Base-by-base conservation (phyloP, 2,888 invertebrate species). In the Steinernema hermaphroditum region DNA sequence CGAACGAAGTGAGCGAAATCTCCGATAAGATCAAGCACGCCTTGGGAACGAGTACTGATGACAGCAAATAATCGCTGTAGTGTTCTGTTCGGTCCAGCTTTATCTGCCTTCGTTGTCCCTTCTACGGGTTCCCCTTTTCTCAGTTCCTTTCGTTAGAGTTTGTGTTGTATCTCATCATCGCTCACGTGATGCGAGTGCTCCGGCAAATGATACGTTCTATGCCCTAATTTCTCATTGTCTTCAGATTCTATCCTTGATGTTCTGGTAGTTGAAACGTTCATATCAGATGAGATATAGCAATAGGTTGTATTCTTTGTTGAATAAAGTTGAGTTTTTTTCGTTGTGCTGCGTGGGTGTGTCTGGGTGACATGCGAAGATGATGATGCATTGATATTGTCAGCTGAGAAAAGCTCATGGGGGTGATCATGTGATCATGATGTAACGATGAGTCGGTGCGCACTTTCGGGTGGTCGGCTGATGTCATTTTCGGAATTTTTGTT, bases 1-100 rank as follows among this genome's bases (percentile, higher is more conserved):
- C 75, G 22, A 68, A 44, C 41, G 43, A 74, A 71, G 50, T 74
- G 32, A 57, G 71, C 46, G 70, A 74, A 43, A 72, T 72, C 68
- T 71, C 71, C n/a, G 71, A 71, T n/a, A 71, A 71, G 44, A 44
- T 71, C 19, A 71, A 43, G 71, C n/a, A 50, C 34, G 49, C 19
- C 24, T 70, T 71, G 46, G 46, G 46, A n/a, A 46, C n/a, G n/a
- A 46, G 22, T 16, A 46, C 22, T n/a, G 46, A 46, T 16, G n/a
- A 16, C 8, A 19, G 22, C 22, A 46, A 46, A 16, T 46, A 19
- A 16, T 37, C 37, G 37, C n/a, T 16, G 2, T n/a, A 9, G 6
- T 6, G 22, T 46, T 46, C 46, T 16, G 4, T 16, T 46, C 16
- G 12, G 37, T 8, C 46, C 46, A 16, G 46, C 46, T 46, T 46